Evolutionary conservation across 2,888 invertebrate species (phyloP).

Genomic region (Ryuthela nishihirai): DNA sequence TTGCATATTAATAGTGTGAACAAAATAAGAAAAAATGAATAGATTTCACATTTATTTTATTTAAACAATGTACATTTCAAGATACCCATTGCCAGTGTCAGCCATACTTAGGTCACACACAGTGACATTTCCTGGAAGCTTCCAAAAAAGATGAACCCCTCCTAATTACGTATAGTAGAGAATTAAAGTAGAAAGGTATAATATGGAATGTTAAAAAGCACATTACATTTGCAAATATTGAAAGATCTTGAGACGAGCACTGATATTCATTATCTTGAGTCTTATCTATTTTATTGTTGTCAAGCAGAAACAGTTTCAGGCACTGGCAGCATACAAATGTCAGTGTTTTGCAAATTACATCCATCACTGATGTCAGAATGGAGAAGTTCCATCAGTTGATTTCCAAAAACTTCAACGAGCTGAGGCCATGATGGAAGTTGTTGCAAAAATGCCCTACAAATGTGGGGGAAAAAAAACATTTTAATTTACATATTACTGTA

Average conservation of each 20-base stretch:
- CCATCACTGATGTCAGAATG: no score
- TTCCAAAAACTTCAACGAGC: constrained; percentile 26
- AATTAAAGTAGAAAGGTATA: constrained; percentile 17
- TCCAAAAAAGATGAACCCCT: constrained; percentile 11
- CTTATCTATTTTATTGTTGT: no score
- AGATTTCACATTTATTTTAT: no score
- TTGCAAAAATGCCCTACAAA: constrained; percentile 27
- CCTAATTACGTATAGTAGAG: no score
- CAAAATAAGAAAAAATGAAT: no score
- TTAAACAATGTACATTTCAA: constrained; percentile 29
- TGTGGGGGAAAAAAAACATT: no score
- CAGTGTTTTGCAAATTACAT: no score
- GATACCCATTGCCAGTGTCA: constrained; percentile 15
- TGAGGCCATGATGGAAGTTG: constrained; percentile 32
- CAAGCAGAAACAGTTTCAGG: no score
- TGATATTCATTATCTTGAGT: no score
- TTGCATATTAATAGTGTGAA: no score
- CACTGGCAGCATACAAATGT: no score
- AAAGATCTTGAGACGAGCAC: not conserved
- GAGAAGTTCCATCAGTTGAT: constrained; percentile 15
- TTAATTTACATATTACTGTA: no score
- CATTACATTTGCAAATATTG: not conserved
- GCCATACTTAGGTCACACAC: constrained; percentile 17
- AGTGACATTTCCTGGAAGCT: constrained; percentile 39
- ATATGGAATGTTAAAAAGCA: constrained; percentile 28